Evolutionary conservation across 2,888 invertebrate genomes (phyloP), one percentile per base, ranked within the genome.

Genomic region (Napeogenes sylphis): DNA sequence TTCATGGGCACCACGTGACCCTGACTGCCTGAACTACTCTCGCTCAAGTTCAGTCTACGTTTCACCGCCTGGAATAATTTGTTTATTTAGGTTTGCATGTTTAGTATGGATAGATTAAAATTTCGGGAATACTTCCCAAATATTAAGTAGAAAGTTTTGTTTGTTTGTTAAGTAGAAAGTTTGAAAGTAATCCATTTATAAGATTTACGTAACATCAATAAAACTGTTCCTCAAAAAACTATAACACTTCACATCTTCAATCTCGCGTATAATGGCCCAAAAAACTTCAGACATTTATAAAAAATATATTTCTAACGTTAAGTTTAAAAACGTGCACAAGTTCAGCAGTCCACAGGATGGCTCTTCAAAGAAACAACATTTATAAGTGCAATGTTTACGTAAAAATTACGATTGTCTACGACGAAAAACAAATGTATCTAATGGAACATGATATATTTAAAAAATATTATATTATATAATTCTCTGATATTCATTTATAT

Each of bases 1-100:
- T 93, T 92, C 80, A 92, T 91, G 68, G 92, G 93, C 79, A 93
- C 92, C 77, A 92, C 90, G 77, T 90, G 89, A 66, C 85, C 90
- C 73, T 83, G 92, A 78, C 92, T 92, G 72, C 92, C 91, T 61
- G 92, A 91, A 79, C 90, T 89, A 79, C 90, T 90, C 80, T 90
- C 93, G 91, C 89, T 93, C 91, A 93, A 91, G 83, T 96, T 95
- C 79, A 96, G 93, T 91, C 95, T 94, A 90, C 96, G 92, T 92
- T 96, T 97, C 76, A 96, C 96, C 84, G 95, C 92, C 92, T 93
- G 51, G 30, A 51, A 51, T 10, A 30, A 51, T 10, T 10, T 30
- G 10, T 10, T n/a, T 3, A 51, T 47, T 14, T 21, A 35, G 35
- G 21, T 21, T 21, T 21, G 21, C 21, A 21, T 21, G 21, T 21